Evolutionary conservation across 2,113 vertebrate genomes (phyloP).

Genomic region (Proteles cristata): DNA sequence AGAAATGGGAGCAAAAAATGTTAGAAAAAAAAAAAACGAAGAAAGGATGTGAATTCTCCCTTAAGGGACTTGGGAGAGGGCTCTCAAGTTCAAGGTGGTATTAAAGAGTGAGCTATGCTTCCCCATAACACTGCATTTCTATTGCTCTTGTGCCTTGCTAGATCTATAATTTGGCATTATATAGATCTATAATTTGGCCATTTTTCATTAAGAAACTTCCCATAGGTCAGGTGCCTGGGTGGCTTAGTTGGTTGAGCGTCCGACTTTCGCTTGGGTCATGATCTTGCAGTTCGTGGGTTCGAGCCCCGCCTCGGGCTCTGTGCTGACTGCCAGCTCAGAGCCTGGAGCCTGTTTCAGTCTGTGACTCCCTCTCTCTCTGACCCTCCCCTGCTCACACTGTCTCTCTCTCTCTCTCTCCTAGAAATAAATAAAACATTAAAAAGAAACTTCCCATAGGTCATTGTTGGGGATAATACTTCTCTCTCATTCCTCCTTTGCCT

Average conservation of each 20-base stretch:
- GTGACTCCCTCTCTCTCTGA: too few species aligned
- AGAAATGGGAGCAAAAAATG: neutral
- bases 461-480: neutral
- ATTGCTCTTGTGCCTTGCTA: neutral
- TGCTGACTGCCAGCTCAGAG: too few species aligned
- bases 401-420: too few species aligned
- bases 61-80: neutral
- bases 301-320: too few species aligned
- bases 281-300: too few species aligned
- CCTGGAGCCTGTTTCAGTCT: too few species aligned
- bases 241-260: too few species aligned
- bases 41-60: neutral
- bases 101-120: neutral
- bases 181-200: neutral
- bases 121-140: rapidly evolving
- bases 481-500: neutral
- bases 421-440: too few species aligned
- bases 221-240: too few species aligned
- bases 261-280: too few species aligned
- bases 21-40: neutral
- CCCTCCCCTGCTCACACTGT: too few species aligned
- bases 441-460: neutral
- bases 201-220: neutral
- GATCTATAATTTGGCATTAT: neutral
- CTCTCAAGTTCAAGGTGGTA: neutral